These are phyloP conservation scores for Chrysina gloriosa DNA, from an alignment of 2,888 invertebrate genomes.

Conservation along the genomic window DNA sequence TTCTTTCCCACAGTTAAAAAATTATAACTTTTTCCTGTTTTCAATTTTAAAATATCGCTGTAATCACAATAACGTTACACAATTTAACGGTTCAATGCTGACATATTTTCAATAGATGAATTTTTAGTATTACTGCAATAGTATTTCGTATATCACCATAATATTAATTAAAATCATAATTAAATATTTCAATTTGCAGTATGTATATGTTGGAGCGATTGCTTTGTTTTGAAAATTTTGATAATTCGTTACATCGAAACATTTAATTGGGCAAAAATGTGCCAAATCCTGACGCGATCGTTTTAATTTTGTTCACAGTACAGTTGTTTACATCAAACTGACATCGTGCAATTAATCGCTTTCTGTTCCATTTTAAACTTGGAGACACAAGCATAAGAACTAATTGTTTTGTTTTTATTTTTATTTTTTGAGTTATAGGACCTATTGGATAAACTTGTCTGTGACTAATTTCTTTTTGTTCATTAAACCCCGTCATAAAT, in stretches of 20 bases:
- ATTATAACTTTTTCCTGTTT: no score
- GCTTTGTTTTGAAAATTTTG: slow-evolving; percentile 9
- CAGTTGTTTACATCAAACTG: slow-evolving; percentile 11
- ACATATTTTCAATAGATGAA: no score
- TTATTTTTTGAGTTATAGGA: neutral
- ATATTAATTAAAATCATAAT: no score
- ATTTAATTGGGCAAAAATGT: slow-evolving; percentile 14
- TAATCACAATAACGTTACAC: no score
- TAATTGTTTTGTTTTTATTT: neutral
- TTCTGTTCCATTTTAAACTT: neutral
- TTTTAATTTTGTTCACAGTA: slow-evolving; percentile 2
- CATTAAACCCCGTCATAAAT: neutral
- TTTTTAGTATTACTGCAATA: neutral
- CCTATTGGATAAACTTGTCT: no score
- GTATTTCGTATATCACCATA: no score
- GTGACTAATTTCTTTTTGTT: neutral
- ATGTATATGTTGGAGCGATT: neutral
- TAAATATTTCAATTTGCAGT: neutral
- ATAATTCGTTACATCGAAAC: neutral
- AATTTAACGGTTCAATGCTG: no score
- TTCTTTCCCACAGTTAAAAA: no score
- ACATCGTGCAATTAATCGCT: slow-evolving; percentile 13
- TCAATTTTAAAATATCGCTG: no score
- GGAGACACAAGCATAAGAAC: no score
- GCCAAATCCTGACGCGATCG: slow-evolving; percentile 19